phyloP scores from a whole-genome alignment of 1,140 invertebrate species.

The Drosophila kohkoa region DNA sequence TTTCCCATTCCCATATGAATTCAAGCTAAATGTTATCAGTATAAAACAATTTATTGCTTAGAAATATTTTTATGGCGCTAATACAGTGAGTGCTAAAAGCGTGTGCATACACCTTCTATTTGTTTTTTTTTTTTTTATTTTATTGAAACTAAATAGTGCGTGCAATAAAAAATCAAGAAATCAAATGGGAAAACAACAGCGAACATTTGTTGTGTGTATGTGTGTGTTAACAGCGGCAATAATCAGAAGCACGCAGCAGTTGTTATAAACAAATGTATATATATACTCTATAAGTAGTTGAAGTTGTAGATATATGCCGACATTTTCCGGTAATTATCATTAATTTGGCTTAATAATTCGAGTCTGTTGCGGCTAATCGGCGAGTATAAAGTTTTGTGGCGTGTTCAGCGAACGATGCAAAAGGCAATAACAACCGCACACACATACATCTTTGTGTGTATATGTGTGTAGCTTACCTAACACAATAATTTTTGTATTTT shows the following conservation, averaged over 20 bases:
- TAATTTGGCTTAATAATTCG: constrained; percentile 76
- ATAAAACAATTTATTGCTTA: constrained; percentile 1
- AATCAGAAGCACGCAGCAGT: constrained; percentile 36
- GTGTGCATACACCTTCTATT: background rate
- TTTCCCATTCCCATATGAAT: constrained; percentile 7
- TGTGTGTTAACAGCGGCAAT: constrained; percentile 16
- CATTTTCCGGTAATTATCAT: constrained; percentile 82
- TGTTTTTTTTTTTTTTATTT: background rate
- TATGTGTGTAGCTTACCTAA: constrained; percentile 61
- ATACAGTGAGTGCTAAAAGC: constrained; percentile 26
- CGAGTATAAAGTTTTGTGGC: constrained; percentile 43
- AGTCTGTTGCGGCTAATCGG: constrained; percentile 37
- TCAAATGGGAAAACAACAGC: constrained; percentile 35
- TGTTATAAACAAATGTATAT: constrained; percentile 19
- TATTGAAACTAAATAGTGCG: constrained; percentile 63
- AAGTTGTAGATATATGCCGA: constrained; percentile 38
- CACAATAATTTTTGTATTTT: constrained; percentile 45
- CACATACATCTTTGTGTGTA: background rate
- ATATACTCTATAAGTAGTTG: background rate
- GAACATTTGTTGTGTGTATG: background rate
- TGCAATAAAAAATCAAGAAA: constrained; percentile 51
- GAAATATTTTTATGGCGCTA: background rate
- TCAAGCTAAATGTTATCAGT: constrained; percentile 5
- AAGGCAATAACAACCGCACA: constrained; percentile 40
- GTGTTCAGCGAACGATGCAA: constrained; percentile 70